Evolutionary conservation across 1,140 invertebrate species (phyloP).

Genomic region (Drosophila lowei): DNA sequence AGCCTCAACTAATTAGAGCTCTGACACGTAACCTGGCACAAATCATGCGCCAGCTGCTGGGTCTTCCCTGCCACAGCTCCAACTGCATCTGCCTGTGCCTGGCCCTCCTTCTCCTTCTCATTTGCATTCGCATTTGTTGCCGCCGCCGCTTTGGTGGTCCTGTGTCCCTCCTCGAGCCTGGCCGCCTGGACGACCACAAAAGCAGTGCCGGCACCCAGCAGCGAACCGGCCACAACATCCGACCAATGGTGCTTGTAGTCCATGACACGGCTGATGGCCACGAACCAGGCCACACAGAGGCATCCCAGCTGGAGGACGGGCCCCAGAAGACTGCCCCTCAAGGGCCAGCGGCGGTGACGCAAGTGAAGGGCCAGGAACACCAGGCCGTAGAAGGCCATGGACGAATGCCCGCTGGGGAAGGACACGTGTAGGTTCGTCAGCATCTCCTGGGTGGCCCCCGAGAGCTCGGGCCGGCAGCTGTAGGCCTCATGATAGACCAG

Average conservation of each 20-base stretch:
- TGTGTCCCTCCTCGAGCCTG: slow-evolving; percentile 30
- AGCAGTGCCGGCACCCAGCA: slow-evolving; percentile 84
- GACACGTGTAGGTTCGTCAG: slow-evolving; percentile 89
- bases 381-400: slow-evolving; percentile 91
- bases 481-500: slow-evolving; percentile 87
- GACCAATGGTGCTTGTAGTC: slow-evolving; percentile 98
- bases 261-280: slow-evolving; percentile 93
- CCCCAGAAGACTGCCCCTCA: slow-evolving; percentile 30
- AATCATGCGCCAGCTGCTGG: slow-evolving; percentile 60
- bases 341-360: slow-evolving; percentile 83
- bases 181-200: slow-evolving; percentile 84
- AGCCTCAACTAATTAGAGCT: slow-evolving; percentile 56
- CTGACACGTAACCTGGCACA: slow-evolving; percentile 55
- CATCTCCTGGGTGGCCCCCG: slow-evolving; percentile 83
- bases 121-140: slow-evolving; percentile 16
- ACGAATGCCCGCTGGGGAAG: slow-evolving; percentile 92
- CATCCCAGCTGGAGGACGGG: slow-evolving; percentile 55
- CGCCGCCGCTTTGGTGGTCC: not conserved
- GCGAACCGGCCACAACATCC: slow-evolving; percentile 86
- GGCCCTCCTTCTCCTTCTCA: slow-evolving; percentile 5
- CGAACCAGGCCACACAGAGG: slow-evolving; percentile 86
- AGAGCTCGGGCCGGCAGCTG: slow-evolving; percentile 83
- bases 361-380: slow-evolving; percentile 91
- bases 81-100: too few species aligned
- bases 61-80: not conserved